Evolutionary conservation across 1,140 invertebrate genomes (phyloP).

Genomic region (Aradophagus sp.): DNA sequence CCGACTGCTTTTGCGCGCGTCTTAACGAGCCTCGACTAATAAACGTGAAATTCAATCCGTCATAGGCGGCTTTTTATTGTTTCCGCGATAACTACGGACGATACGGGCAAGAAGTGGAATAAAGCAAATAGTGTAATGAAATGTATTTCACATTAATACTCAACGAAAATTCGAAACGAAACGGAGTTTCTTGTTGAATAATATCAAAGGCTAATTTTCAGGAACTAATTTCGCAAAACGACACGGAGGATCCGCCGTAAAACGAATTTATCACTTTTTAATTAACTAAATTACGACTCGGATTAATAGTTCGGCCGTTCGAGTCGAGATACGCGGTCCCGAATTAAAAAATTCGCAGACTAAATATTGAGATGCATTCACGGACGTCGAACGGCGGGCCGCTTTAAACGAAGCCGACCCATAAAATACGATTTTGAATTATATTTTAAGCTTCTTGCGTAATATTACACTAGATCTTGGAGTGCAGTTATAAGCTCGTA

Average conservation of each 20-base stretch:
- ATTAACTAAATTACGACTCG: conserved; percentile 47
- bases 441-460: conserved; percentile 47
- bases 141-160: too few species aligned
- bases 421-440: conserved; percentile 54
- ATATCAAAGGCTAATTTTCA: too few species aligned
- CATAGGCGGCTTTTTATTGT: too few species aligned
- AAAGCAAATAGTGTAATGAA: too few species aligned
- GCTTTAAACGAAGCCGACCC: conserved; percentile 28
- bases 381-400: conserved; percentile 4
- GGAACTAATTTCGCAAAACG: conserved; percentile 26
- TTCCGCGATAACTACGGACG: too few species aligned
- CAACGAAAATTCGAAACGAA: too few species aligned
- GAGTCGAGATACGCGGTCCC: not conserved
- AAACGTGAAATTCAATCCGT: too few species aligned
- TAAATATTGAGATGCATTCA: conserved; percentile 32
- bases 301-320: conserved; percentile 38
- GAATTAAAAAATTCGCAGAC: conserved; percentile 27
- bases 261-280: conserved; percentile 47
- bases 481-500: conserved; percentile 27
- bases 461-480: conserved; percentile 33
- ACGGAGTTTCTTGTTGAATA: too few species aligned
- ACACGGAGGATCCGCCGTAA: conserved; percentile 21
- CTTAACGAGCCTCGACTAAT: too few species aligned
- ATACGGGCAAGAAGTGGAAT: too few species aligned
- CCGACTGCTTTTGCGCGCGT: too few species aligned